Base-by-base conservation (phyloP, 64 coral and sea anemone genomes). In the Porites australiensis region DNA sequence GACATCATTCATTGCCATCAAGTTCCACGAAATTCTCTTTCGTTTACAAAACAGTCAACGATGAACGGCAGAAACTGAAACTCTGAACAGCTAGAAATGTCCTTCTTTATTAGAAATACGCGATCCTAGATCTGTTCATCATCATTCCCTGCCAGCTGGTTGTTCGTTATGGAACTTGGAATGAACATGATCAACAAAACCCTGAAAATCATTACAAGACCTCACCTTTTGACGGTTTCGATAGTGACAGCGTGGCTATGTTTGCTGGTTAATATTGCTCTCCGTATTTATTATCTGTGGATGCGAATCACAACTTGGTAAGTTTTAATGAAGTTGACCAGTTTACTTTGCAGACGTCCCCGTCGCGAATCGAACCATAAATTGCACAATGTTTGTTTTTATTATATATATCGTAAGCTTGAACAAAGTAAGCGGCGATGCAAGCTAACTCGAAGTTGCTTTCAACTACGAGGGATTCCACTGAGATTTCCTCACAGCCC, bases 301-400 rank as follows among this genome's bases (percentile, higher is more conserved):
- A 50, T 84, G 46, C 44, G 81, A 21, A 51, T 69, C 9, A 84
- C 62, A n/a, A 84, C 81, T 13, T 64, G 81, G 81, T 84, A 69
- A 84, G 81, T 53, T 52, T 22, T 67, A 4, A 47, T 50, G 5
- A 13, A 0, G 14, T 8, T 46, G 0, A 21, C 9, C 3, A 44
- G 70, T 13, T 12, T 73, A 4, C 19, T 0, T 49, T 18, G 12
- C 37, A 49, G 21, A 73, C 27, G 70, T 47, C 19, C 8, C 70
- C 3, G 47, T 9, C 9, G 21, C 45, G 5, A 7, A 4, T 12
- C 18, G 13, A 19, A 15, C 44, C 5, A 14, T 18, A 46, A 47
- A 48, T 74, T 74, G 13, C 45, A 43, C 14, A 74, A 49, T 74
- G 72, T 57, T 57, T 57, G 54, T 64, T 12, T 64, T 64, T 64